Percentiles rank a stretch among this genome's conserved stretches.
These are phyloP conservation scores for Leuciscus waleckii DNA, from an alignment of 2,797 vertebrate genomes.

Conservation along the genomic window DNA sequence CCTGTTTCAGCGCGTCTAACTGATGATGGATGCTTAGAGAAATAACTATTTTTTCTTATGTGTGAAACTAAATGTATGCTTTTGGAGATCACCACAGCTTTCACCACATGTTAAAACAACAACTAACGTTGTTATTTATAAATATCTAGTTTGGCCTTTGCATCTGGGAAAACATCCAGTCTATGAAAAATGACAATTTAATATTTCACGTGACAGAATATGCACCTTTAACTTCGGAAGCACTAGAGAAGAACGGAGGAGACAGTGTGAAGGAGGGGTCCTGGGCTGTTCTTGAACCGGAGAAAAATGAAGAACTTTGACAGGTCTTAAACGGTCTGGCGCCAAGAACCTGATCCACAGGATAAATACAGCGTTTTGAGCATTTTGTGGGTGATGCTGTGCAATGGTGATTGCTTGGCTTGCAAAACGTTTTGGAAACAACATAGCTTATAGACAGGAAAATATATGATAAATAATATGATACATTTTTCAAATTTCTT, in stretches of 20 bases:
- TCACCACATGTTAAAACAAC: not conserved
- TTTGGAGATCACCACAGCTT: not conserved
- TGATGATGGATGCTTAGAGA: not conserved
- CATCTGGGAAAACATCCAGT: not conserved
- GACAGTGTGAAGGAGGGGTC: constrained; percentile 48
- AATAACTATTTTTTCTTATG: not conserved
- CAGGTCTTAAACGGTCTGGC: constrained; percentile 98
- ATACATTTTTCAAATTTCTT: not conserved
- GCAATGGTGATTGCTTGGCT: constrained; percentile 26
- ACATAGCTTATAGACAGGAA: not conserved
- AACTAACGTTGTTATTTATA: not conserved
- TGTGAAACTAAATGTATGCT: not conserved
- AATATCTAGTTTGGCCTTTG: not conserved
- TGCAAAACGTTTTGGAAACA: not conserved
- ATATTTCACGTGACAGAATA: not conserved
- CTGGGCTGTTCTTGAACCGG: constrained; percentile 67
- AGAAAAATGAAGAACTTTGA: constrained; percentile 96
- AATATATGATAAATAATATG: not conserved
- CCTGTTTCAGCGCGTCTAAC: not conserved
- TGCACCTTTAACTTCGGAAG: constrained; percentile 5
- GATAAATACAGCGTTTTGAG: constrained; percentile 88
- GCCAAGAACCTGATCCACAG: constrained; percentile 91
- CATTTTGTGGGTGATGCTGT: constrained; percentile 76
- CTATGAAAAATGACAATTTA: not conserved
- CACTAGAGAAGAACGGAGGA: constrained; percentile 6